phyloP scores from a whole-genome alignment of 2,888 invertebrate species.

The Clistopyga incitator region DNA sequence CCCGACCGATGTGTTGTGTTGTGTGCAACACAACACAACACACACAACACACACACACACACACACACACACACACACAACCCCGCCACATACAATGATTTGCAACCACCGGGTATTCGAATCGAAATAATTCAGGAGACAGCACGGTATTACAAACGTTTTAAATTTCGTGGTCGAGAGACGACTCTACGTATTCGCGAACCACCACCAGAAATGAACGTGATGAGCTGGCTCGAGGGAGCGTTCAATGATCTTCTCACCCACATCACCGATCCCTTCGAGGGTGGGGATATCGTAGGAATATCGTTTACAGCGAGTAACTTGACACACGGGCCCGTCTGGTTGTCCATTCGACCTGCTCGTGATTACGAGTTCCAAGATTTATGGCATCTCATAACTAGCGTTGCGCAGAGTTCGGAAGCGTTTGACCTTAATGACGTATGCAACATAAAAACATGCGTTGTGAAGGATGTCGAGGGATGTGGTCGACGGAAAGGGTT shows the following conservation, averaged over 20 bases:
- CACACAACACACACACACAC: no score
- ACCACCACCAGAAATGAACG: not conserved
- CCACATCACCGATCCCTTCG: not conserved
- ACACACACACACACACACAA: no score
- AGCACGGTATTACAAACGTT: not conserved
- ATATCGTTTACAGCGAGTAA: not conserved
- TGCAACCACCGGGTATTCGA: conserved; percentile 7
- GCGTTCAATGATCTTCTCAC: conserved; percentile 1
- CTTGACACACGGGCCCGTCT: not conserved
- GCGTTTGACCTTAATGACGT: not conserved
- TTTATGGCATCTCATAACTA: not conserved
- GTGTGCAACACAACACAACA: no score
- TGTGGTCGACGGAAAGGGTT: not conserved
- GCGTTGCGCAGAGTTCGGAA: not conserved
- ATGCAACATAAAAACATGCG: not conserved
- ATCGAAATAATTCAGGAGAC: no score
- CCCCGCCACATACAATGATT: not conserved
- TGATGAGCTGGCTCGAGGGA: not conserved
- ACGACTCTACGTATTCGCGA: not conserved
- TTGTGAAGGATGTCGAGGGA: conserved; percentile 18
- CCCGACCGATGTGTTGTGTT: no score
- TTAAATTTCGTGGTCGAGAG: not conserved
- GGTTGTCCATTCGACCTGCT: conserved; percentile 7
- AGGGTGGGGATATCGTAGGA: not conserved
- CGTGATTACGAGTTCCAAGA: not conserved